These are phyloP conservation scores for Thymelicus acteon DNA, from an alignment of 2,888 invertebrate species.

Conservation along the genomic window DNA sequence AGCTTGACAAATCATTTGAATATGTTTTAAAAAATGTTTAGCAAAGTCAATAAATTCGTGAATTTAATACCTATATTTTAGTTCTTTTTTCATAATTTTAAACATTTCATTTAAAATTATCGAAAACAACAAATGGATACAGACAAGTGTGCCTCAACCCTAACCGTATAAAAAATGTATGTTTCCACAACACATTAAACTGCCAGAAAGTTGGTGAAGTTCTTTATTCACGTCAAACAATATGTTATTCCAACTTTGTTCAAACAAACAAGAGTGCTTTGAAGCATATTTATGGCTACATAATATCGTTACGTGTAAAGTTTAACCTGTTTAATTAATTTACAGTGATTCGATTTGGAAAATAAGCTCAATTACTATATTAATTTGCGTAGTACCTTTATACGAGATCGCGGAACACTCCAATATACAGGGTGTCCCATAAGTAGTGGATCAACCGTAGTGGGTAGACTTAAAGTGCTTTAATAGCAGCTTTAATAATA, in stretches of 20 bases:
- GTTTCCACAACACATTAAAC: slow-evolving; percentile 14
- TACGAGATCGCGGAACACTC: too few relatives aligned
- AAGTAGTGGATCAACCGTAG: too few relatives aligned
- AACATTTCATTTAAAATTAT: too few relatives aligned
- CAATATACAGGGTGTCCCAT: too few relatives aligned
- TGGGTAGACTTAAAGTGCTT: too few relatives aligned
- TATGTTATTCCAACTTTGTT: slow-evolving; percentile 15
- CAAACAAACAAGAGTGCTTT: slow-evolving; percentile 11
- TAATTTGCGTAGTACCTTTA: too few relatives aligned
- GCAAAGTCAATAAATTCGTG: too few relatives aligned
- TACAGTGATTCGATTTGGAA: not conserved
- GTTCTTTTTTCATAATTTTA: too few relatives aligned
- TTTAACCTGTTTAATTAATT: slow-evolving; percentile 10
- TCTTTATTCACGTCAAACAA: slow-evolving; percentile 18
- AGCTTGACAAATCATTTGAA: too few relatives aligned
- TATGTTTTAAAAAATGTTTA: too few relatives aligned
- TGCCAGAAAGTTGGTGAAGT: slow-evolving; percentile 5
- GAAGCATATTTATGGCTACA: slow-evolving; percentile 3
- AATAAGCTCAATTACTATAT: not conserved
- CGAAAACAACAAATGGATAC: not conserved
- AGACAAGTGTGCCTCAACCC: not conserved
- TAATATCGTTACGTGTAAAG: slow-evolving; percentile 3
- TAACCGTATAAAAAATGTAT: slow-evolving; percentile 7
- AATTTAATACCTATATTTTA: too few relatives aligned
- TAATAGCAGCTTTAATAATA: too few relatives aligned